Percentiles rank a stretch among this genome's conserved stretches.
phyloP scores from a whole-genome alignment of 1,140 invertebrate species.

The Formica exsecta region DNA sequence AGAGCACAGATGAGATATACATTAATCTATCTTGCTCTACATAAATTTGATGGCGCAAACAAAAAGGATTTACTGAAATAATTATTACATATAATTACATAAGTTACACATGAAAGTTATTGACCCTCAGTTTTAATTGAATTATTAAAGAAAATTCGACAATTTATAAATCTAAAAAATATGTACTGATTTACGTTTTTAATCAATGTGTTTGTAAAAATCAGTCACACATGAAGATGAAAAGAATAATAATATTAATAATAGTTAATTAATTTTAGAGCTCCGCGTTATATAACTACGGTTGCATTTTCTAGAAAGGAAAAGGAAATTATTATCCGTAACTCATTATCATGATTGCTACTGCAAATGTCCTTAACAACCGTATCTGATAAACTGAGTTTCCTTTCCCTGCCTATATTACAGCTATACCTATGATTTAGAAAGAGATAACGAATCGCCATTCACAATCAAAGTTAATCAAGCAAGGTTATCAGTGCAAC shows the following conservation, averaged over 20 bases:
- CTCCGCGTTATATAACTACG: not conserved
- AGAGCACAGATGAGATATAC: not conserved
- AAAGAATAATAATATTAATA: not conserved
- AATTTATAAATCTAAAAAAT: not conserved
- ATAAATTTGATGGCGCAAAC: not conserved
- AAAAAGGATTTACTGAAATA: not conserved
- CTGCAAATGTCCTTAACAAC: slow-evolving; percentile 40
- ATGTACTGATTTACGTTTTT: not conserved
- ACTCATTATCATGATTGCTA: slow-evolving; percentile 37
- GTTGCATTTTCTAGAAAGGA: not conserved
- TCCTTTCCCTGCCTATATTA: slow-evolving; percentile 15
- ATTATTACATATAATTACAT: not conserved
- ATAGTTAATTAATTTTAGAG: slow-evolving; percentile 23
- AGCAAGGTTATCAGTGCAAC: slow-evolving; percentile 47
- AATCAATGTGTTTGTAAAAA: not conserved
- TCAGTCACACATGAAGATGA: not conserved
- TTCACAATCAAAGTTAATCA: slow-evolving; percentile 44
- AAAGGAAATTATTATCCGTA: slow-evolving; percentile 44
- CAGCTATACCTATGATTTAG: slow-evolving; percentile 5
- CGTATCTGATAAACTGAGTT: slow-evolving; percentile 37
- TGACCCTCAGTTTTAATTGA: not conserved
- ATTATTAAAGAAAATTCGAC: not conserved
- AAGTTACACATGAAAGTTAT: too few relatives aligned
- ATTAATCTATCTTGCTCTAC: not conserved
- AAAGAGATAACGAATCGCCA: slow-evolving; percentile 12